Evolutionary conservation across 2,113 vertebrate genomes (phyloP).

Genomic region (Oenanthe oenanthe): DNA sequence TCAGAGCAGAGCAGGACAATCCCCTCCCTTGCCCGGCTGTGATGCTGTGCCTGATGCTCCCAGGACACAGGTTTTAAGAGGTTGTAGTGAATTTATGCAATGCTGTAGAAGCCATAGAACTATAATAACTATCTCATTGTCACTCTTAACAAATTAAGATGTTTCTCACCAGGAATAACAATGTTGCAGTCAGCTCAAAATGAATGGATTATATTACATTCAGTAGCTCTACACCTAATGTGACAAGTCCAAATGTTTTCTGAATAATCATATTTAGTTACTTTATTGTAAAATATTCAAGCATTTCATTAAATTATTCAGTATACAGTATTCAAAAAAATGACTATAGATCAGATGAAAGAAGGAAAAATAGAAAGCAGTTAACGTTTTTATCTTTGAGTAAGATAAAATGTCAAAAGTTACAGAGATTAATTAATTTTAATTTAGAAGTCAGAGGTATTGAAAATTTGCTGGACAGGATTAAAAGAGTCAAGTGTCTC

Average conservation of each 20-base stretch:
- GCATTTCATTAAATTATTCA: neutral
- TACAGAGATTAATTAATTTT: neutral
- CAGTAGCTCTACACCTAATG: neutral
- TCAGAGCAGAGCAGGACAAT: neutral
- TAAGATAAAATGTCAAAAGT: neutral
- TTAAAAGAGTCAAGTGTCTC: neutral
- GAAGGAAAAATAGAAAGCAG: neutral
- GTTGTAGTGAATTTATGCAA: neutral
- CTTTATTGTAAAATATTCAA: neutral
- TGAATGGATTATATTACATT: neutral
- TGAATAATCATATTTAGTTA: neutral
- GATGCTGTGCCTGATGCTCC: neutral
- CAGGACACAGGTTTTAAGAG: neutral
- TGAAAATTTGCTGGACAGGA: neutral
- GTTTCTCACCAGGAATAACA: neutral
- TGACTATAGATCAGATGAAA: neutral
- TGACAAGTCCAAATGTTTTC: neutral
- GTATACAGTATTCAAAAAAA: neutral
- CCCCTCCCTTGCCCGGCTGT: rapidly evolving
- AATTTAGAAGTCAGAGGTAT: neutral
- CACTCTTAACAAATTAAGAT: neutral
- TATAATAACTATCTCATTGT: neutral
- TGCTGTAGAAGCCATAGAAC: neutral
- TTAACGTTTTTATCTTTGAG: neutral
- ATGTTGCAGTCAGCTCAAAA: neutral